Percentiles rank a stretch among this genome's conserved stretches.
phyloP scores from a whole-genome alignment of 2,888 invertebrate species.

The Sialis fuliginosa region DNA sequence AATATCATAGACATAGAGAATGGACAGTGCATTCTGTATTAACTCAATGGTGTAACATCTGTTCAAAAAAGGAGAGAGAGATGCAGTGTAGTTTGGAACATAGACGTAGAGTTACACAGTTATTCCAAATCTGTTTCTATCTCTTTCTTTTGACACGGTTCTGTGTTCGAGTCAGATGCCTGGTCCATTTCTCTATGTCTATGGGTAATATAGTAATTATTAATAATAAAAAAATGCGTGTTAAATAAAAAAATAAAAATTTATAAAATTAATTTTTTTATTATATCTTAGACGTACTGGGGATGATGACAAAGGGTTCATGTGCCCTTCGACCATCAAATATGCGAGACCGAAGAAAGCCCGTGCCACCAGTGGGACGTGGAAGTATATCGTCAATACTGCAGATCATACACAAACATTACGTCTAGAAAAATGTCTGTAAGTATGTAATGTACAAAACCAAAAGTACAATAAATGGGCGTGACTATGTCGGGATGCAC shows the following conservation, averaged over 20 bases:
- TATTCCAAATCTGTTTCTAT: too few species aligned
- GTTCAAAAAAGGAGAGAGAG: too few species aligned
- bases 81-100: too few species aligned
- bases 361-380: constrained; percentile 58
- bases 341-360: constrained; percentile 69
- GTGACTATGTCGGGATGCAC: too few species aligned
- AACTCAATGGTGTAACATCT: too few species aligned
- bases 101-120: too few species aligned
- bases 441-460: constrained; percentile 20
- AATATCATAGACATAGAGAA: too few species aligned
- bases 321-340: constrained; percentile 62
- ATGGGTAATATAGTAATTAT: background rate
- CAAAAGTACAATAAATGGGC: too few species aligned
- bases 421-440: constrained; percentile 65
- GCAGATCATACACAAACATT: constrained; percentile 71
- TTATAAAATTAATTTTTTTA: constrained; percentile 4
- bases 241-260: background rate
- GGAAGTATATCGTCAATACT: constrained; percentile 76
- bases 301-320: constrained; percentile 46
- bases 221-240: background rate
- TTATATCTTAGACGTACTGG: constrained; percentile 31
- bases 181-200: background rate
- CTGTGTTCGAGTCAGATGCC: too few species aligned
- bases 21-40: too few species aligned
- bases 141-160: too few species aligned